phyloP scores from a whole-genome alignment of 2,888 invertebrate genomes.

The Crocallis elinguaria region DNA sequence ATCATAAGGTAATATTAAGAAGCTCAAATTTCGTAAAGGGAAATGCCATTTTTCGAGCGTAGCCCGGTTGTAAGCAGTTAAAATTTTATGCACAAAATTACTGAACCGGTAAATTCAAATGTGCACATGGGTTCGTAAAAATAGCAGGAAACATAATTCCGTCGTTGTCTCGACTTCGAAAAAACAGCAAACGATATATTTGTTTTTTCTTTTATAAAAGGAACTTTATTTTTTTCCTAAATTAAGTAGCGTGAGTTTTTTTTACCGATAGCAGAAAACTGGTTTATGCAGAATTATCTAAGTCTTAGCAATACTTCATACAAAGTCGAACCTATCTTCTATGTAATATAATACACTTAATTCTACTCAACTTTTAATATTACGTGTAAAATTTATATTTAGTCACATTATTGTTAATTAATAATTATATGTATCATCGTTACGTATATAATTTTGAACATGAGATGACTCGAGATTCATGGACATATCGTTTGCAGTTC shows the following conservation, averaged over 20 bases:
- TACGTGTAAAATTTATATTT: slow-evolving; percentile 83
- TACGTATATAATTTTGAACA: slow-evolving; percentile 85
- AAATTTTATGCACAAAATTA: slow-evolving; percentile 45
- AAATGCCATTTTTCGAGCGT: slow-evolving; percentile 40
- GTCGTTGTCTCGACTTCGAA: slow-evolving; percentile 39
- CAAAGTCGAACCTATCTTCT: slow-evolving; percentile 79
- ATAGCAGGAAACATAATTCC: slow-evolving; percentile 49
- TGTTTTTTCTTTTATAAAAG: slow-evolving; percentile 47
- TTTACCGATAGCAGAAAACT: slow-evolving; percentile 51
- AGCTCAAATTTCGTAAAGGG: slow-evolving; percentile 32
- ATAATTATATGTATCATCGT: slow-evolving; percentile 84
- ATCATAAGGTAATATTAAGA: background rate
- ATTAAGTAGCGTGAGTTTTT: slow-evolving; percentile 53
- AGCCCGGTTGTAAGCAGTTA: slow-evolving; percentile 38
- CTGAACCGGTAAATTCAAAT: slow-evolving; percentile 49
- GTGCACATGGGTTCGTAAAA: slow-evolving; percentile 45
- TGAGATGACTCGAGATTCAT: slow-evolving; percentile 73
- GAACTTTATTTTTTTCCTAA: slow-evolving; percentile 45
- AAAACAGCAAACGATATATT: slow-evolving; percentile 38
- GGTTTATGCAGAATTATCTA: slow-evolving; percentile 57
- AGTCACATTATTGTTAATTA: slow-evolving; percentile 82
- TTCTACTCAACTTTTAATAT: slow-evolving; percentile 78
- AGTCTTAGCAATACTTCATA: slow-evolving; percentile 77
- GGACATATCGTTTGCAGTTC: slow-evolving; percentile 58
- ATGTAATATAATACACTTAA: slow-evolving; percentile 80